Evolutionary conservation across 2,888 invertebrate species (phyloP).

Genomic region (Dynastes grantii): DNA sequence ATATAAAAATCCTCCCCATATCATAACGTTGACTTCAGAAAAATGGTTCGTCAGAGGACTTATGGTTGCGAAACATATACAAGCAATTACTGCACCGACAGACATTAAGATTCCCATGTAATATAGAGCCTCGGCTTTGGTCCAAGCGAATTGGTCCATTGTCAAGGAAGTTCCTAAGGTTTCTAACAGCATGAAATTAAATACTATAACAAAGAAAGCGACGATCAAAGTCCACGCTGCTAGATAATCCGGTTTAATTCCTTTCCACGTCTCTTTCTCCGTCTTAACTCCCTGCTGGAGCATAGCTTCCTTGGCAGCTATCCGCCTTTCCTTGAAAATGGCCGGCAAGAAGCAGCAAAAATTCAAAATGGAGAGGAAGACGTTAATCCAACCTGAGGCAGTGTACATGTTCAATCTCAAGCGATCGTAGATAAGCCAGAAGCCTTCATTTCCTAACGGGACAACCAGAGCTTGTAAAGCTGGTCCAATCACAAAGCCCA

Average conservation of each 20-base stretch:
- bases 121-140: constrained; percentile 81
- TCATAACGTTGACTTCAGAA: constrained; percentile 83
- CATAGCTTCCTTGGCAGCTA: constrained; percentile 88
- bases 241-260: constrained; percentile 81
- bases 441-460: constrained; percentile 81
- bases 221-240: constrained; percentile 85
- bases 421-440: constrained; percentile 71
- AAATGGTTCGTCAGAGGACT: constrained; percentile 81
- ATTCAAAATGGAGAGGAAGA: constrained; percentile 81
- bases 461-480: constrained; percentile 87
- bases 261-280: constrained; percentile 83
- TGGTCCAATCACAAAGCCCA: constrained; percentile 91
- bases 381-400: constrained; percentile 89
- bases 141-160: constrained; percentile 93
- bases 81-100: constrained; percentile 84
- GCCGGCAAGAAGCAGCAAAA: constrained; percentile 82
- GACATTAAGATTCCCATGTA: constrained; percentile 90
- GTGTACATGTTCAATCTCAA: constrained; percentile 90
- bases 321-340: constrained; percentile 82
- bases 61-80: constrained; percentile 81
- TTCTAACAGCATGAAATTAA: constrained; percentile 91
- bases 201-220: constrained; percentile 88
- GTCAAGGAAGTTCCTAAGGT: constrained; percentile 89
- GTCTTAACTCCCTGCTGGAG: constrained; percentile 79
- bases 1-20: constrained; percentile 88